phyloP scores from a whole-genome alignment of 2,888 invertebrate genomes.

The Drosophila seclusa region DNA sequence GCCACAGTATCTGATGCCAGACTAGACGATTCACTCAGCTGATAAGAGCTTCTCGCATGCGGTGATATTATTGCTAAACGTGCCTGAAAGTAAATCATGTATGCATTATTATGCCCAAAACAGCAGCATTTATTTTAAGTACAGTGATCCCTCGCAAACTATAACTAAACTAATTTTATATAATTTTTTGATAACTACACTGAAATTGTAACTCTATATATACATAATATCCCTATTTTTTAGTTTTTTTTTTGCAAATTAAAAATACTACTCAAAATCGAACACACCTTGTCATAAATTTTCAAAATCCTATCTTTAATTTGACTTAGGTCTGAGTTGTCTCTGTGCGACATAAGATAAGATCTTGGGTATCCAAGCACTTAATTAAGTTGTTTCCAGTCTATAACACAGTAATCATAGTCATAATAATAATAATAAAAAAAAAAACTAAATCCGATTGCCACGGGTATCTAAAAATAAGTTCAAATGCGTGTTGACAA shows the following conservation, averaged over 20 bases:
- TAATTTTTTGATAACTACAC: background rate
- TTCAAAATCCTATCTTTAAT: background rate
- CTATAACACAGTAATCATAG: constrained; percentile 46
- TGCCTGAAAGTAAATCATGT: constrained; percentile 8
- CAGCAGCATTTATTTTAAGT: background rate
- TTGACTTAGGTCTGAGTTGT: constrained; percentile 16
- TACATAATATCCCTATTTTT: background rate
- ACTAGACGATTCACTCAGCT: constrained; percentile 32
- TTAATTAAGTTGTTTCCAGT: constrained; percentile 71
- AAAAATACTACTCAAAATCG: background rate
- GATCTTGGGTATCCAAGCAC: constrained; percentile 38
- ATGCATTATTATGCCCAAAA: constrained; percentile 1
- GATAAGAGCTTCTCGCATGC: constrained; percentile 36
- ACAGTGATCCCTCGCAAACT: constrained; percentile 2
- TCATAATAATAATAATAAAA: constrained; percentile 41
- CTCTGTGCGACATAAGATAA: constrained; percentile 32
- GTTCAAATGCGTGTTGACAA: constrained; percentile 79
- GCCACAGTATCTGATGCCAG: constrained; percentile 34
- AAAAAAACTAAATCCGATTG: constrained; percentile 61
- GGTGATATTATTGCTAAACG: constrained; percentile 20
- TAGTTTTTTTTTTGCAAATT: background rate
- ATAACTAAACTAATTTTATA: too few relatives aligned
- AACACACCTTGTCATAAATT: background rate
- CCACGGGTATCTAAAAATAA: constrained; percentile 71
- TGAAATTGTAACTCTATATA: background rate